A percentile compares a stretch with the other conserved stretches of the same genome.
phyloP scores from a whole-genome alignment of 2,113 vertebrate genomes.

The Ovis canadensis region DNA sequence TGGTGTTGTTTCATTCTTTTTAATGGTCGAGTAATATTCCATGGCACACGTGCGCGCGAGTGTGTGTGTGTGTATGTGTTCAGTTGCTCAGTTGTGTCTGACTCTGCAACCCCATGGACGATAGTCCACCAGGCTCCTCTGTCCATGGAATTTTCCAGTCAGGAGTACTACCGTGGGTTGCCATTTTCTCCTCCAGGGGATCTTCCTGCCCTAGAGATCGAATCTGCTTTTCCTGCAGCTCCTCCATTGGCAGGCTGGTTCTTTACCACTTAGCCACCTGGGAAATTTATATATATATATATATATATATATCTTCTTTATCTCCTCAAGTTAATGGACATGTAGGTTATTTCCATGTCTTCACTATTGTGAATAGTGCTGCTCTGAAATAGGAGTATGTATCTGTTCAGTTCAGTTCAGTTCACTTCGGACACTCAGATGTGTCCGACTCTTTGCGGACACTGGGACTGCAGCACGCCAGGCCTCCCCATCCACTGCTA shows the following conservation, averaged over 20 bases:
- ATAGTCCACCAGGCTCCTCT: background rate
- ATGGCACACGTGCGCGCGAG: accelerated
- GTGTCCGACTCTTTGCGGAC: background rate
- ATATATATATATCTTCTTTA: background rate
- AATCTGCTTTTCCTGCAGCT: background rate
- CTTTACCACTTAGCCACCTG: background rate
- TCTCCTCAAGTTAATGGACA: background rate
- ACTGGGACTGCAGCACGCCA: background rate
- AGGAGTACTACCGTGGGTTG: background rate
- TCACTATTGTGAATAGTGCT: background rate
- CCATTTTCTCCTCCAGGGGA: background rate
- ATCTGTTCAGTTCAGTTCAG: no score
- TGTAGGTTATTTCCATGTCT: background rate
- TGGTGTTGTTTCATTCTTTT: background rate
- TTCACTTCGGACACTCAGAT: no score
- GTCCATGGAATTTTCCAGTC: background rate
- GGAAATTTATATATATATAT: background rate
- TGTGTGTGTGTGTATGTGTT: background rate
- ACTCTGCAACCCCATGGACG: background rate
- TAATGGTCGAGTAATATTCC: background rate
- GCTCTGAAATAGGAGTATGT: background rate
- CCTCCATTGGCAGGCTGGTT: background rate
- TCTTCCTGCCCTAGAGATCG: background rate
- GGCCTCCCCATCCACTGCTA: background rate
- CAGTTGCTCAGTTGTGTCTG: background rate